phyloP scores from a whole-genome alignment of 2,113 vertebrate species.

The Cichladusa arquata region DNA sequence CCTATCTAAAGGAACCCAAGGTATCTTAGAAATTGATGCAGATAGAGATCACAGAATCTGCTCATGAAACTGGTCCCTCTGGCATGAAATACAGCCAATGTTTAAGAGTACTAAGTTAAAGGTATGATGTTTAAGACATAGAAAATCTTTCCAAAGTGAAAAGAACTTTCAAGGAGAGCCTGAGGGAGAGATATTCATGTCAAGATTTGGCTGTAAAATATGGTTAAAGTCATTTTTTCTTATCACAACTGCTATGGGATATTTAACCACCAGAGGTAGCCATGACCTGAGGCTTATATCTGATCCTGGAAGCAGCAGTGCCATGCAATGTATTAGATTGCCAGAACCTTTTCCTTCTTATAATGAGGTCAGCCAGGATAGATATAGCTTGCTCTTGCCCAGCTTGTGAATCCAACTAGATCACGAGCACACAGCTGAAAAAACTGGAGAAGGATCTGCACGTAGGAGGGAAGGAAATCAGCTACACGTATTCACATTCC shows the following conservation, averaged over 20 bases:
- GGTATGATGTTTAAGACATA: neutral
- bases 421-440: neutral
- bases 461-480: neutral
- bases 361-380: neutral
- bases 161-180: neutral
- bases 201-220: neutral
- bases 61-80: slow-evolving; percentile 7
- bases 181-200: neutral
- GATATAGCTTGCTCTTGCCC: neutral
- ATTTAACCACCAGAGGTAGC: neutral
- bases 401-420: neutral
- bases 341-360: neutral
- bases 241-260: neutral
- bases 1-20: neutral
- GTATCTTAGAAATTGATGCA: slow-evolving; percentile 39
- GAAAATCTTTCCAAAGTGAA: neutral
- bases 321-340: neutral
- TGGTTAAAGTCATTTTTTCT: neutral
- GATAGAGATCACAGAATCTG: slow-evolving; percentile 15
- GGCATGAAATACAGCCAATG: neutral
- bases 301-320: neutral
- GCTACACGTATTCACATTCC: neutral
- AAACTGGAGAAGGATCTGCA: neutral
- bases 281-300: neutral
- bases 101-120: slow-evolving; percentile 20